Conservation (phyloP, 1,140 invertebrate species). For the Xylocopa sonorina region DNA sequence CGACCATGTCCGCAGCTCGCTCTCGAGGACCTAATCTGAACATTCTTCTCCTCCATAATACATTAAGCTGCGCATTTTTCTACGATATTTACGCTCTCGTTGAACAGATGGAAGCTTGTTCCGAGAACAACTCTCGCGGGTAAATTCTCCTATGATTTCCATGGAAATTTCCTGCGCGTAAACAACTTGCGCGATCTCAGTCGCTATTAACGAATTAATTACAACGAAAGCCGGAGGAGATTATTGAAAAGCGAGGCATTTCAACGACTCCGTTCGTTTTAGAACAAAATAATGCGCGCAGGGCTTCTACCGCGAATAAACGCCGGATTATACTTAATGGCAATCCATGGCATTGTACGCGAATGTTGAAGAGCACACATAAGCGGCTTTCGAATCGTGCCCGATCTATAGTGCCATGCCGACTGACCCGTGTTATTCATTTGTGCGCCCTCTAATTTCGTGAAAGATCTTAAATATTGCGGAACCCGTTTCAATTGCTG, state of each 20-base stretch:
- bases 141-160: neutral
- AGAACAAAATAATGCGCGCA: constrained; percentile 56
- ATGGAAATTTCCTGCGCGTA: neutral
- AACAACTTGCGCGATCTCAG: neutral
- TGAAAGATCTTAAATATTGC: constrained; percentile 60
- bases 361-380: constrained; percentile 65
- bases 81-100: too few species aligned
- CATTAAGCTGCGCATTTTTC: too few species aligned
- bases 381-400: constrained; percentile 66
- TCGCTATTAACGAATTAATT: constrained; percentile 34
- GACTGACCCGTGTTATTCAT: constrained; percentile 54
- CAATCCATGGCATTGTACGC: constrained; percentile 62
- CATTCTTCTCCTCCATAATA: too few species aligned
- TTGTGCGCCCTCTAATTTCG: constrained; percentile 42
- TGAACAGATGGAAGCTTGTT: too few species aligned
- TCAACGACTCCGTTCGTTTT: constrained; percentile 33
- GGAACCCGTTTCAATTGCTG: constrained; percentile 19
- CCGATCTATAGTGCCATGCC: constrained; percentile 53
- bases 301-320: constrained; percentile 60
- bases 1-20: too few species aligned
- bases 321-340: constrained; percentile 68
- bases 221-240: constrained; percentile 35
- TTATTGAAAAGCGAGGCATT: constrained; percentile 49
- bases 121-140: neutral
- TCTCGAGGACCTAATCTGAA: too few species aligned